These are phyloP conservation scores for Philonicus albiceps DNA, from an alignment of 2,888 invertebrate genomes.

Conservation along the genomic window DNA sequence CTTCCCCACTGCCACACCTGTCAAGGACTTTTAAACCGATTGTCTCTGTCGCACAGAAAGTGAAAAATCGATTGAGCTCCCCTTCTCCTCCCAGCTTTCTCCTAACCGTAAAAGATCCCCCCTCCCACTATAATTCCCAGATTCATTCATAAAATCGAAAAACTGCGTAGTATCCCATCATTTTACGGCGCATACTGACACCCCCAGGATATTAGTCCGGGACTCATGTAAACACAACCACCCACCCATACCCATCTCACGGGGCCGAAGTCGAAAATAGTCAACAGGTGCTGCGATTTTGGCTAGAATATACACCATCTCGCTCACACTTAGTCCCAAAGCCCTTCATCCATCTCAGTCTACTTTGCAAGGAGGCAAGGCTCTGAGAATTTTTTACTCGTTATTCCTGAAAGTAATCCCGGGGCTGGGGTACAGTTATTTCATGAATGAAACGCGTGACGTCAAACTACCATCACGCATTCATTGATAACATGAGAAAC, in stretches of 20 bases:
- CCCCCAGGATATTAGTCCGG: background rate
- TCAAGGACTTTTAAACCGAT: background rate
- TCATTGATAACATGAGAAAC: background rate
- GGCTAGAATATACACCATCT: background rate
- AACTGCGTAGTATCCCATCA: slow-evolving; percentile 14
- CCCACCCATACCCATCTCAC: background rate
- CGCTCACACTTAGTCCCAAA: background rate
- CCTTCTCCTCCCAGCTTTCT: background rate
- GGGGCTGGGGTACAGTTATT: background rate
- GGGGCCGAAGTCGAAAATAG: background rate
- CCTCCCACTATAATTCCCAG: background rate
- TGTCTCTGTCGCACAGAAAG: background rate
- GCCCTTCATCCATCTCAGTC: background rate
- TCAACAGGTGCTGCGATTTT: slow-evolving; percentile 5
- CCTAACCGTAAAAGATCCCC: background rate
- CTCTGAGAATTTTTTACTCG: background rate
- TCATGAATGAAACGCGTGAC: slow-evolving; percentile 42
- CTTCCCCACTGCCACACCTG: background rate
- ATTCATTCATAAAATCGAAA: slow-evolving; percentile 11
- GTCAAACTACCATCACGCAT: background rate
- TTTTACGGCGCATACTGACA: background rate
- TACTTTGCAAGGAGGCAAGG: background rate
- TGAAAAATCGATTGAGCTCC: slow-evolving; percentile 40
- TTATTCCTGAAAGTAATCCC: background rate
- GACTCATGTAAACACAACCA: background rate